Evolutionary conservation across 2,113 vertebrate species (phyloP), one percentile per base, ranked within the genome.

Genomic region (Atractosteus spatula): DNA sequence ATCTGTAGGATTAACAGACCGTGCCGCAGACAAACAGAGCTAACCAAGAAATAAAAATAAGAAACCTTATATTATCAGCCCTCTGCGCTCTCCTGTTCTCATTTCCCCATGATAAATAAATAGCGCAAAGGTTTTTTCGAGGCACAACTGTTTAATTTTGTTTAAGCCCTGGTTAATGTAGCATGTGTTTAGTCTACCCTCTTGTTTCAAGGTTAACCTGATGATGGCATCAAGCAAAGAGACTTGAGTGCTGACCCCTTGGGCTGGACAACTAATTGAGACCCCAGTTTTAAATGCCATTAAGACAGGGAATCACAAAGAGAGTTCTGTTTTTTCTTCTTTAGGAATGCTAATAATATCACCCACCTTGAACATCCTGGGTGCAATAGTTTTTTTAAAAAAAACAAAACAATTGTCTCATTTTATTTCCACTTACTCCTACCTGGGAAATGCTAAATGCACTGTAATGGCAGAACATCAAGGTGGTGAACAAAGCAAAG

Each of bases 101-200:
- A 59, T 59, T 59, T n/a, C 13, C 12, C 5, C 12, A 59, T 6
- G 57, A 59, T 59, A 59, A 59, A 59, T 14, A 59, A 59, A 59
- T 59, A 59, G 14, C n/a, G n/a, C 57, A 59, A 3, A 51, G 5
- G 47, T 51, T 51, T 51, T 51, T 51, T 51, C 0, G 57, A 59
- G 14, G 1, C 47, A 51, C 47, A 51, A 51, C 29, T 29, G 29
- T 29, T 29, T 29, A 1, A 29, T 51, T 3, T 13, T 59, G 57
- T 59, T 59, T 59, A 13, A 59, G 6, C n/a, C 13, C 57, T 59
- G 57, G 57, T n/a, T 59, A 59, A 59, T 59, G 57, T 59, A 59
- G n/a, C n/a, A 16, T 72, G 72, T 82, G 81, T 83, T 83, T 83
- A 81, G 83, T 79, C 79, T 82, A 78, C 80, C 62, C 76, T 81